Conservation (phyloP, 2,888 invertebrate genomes). For the Hecatera dysodea region DNA sequence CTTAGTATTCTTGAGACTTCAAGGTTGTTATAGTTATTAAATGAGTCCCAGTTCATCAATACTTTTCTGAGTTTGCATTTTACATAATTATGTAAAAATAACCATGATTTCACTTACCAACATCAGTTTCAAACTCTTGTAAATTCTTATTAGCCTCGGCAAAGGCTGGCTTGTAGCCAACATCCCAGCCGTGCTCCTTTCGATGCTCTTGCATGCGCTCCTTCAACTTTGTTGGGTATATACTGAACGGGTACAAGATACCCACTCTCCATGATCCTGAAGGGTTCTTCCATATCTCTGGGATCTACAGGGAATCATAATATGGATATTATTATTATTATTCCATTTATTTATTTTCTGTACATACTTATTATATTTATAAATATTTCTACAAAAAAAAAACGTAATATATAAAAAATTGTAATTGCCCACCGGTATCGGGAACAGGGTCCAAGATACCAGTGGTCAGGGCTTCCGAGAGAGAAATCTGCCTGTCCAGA, state of each 20-base stretch:
- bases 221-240: conserved; percentile 96
- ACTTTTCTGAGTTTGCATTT: too few relatives aligned
- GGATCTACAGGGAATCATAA: conserved; percentile 91
- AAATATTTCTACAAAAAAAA: too few relatives aligned
- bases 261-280: conserved; percentile 96
- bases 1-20: not conserved
- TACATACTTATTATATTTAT: too few relatives aligned
- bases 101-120: conserved; percentile 79
- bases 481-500: too few relatives aligned
- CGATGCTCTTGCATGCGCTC: conserved; percentile 95
- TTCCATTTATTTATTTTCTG: too few relatives aligned
- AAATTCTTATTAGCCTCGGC: conserved; percentile 95
- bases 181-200: conserved; percentile 96
- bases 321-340: not conserved
- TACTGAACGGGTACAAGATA: conserved; percentile 95
- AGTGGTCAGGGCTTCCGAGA: too few relatives aligned
- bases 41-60: not conserved
- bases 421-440: too few relatives aligned
- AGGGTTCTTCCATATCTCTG: conserved; percentile 95
- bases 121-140: conserved; percentile 94
- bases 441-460: too few relatives aligned
- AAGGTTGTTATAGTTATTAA: not conserved
- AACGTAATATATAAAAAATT: too few relatives aligned
- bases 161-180: conserved; percentile 94
- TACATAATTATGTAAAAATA: not conserved